Base-by-base conservation (phyloP, 2,797 vertebrate genomes). In the Pseudotriccus pelzelni region DNA sequence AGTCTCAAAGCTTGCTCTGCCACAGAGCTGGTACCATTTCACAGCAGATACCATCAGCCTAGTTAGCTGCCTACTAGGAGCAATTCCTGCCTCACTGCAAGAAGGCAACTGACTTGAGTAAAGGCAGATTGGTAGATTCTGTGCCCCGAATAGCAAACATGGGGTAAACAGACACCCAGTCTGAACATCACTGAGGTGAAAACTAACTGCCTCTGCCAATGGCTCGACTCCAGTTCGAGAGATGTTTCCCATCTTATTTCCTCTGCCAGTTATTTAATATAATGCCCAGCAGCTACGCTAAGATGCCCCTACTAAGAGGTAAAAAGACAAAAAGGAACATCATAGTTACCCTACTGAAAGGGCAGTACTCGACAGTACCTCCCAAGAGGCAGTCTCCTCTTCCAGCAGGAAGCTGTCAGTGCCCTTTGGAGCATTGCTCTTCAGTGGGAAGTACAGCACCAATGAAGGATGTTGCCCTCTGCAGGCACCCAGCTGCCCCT, bases 121-220 rank as follows among this genome's bases (percentile, higher is more conserved):
- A 94, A 95, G 96, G 95, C 96, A 96, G 96, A 53, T 56, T 64
- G 94, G 91, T 94, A 93, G 80, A 84, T 89, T 68, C 84, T 87
- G 90, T 74, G 84, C 77, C 93, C 72, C 34, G 0, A 59, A 82
- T 60, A 84, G 74, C 91, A 82, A 84, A 77, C 1, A 0, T 30
- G 64, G 88, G 80, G 85, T 77, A 21, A 90, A 49, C 60, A 86
- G 70, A 81, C 43, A 50, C 16, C 0, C 0, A 87, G 87, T 39
- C 89, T 70, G 77, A 90, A 68, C n/a, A 58, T 77, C 80, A 24
- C n/a, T 32, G 85, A 91, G 56, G 60, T 74, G 91, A 93, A 59
- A 12, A 70, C 12, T 58, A 92, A 96, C 80, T 84, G 83, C 70
- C 67, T 91, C 94, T 90, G 89, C 83, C 80, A 41, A 59, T 1